A percentile compares a stretch with the other conserved stretches of the same genome.
phyloP scores from a whole-genome alignment of 2,888 invertebrate species.

The Tetheella fluctuosa region DNA sequence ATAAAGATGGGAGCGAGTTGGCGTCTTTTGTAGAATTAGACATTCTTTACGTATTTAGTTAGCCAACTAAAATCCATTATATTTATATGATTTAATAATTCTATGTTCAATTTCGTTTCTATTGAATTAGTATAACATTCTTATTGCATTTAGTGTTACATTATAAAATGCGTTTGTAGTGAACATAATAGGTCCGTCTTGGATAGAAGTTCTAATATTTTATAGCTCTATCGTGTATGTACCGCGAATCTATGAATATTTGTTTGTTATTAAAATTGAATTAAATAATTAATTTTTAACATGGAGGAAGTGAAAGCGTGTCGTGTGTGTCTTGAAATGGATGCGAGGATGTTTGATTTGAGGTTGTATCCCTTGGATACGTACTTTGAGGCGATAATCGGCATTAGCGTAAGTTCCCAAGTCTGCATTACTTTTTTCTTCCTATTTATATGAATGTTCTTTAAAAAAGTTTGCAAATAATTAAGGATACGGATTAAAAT shows the following conservation, averaged over 20 bases:
- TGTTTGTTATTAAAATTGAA: slow-evolving; percentile 26
- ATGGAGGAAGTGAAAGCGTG: slow-evolving; percentile 70
- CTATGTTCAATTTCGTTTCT: too few species aligned
- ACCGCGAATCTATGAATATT: slow-evolving; percentile 60
- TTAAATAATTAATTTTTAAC: slow-evolving; percentile 23
- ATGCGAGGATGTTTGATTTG: slow-evolving; percentile 63
- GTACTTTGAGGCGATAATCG: slow-evolving; percentile 60
- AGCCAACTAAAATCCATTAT: slow-evolving; percentile 12
- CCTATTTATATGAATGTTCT: too few species aligned
- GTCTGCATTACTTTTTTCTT: neutral
- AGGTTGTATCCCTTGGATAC: slow-evolving; percentile 54
- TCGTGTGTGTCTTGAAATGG: slow-evolving; percentile 64
- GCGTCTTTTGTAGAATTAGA: slow-evolving; percentile 69
- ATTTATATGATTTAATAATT: neutral
- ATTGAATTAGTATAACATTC: slow-evolving; percentile 21
- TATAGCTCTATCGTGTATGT: slow-evolving; percentile 61
- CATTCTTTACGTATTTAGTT: slow-evolving; percentile 50
- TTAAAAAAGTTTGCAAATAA: neutral
- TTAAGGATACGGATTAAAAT: too few species aligned
- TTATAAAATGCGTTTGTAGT: neutral
- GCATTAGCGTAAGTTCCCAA: slow-evolving; percentile 59
- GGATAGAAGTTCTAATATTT: slow-evolving; percentile 71
- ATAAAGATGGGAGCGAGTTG: slow-evolving; percentile 45
- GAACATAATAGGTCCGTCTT: neutral
- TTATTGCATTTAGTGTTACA: slow-evolving; percentile 11